Evolutionary conservation across 2,113 vertebrate genomes (phyloP).

Genomic region (Nanorana parkeri): DNA sequence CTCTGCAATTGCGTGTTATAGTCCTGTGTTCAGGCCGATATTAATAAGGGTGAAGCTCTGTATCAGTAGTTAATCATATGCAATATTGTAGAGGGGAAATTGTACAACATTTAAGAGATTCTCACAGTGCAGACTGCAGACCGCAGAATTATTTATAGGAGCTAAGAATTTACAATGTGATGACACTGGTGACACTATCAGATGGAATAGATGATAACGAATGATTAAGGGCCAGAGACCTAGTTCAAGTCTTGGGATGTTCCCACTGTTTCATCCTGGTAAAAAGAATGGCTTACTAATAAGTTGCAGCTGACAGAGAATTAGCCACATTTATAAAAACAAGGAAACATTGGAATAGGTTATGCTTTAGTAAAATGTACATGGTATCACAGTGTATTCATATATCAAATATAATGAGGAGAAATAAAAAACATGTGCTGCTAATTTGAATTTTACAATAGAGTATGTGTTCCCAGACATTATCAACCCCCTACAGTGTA

Average conservation of each 20-base stretch:
- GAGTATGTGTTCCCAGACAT: no score
- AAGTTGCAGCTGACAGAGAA: not conserved
- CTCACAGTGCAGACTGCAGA: not conserved
- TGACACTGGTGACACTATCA: slow-evolving; percentile 10
- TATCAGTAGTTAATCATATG: slow-evolving; percentile 28
- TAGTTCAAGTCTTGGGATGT: not conserved
- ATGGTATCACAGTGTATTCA: no score
- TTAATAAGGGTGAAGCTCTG: slow-evolving; percentile 13
- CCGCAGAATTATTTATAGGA: not conserved
- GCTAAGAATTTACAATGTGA: slow-evolving; percentile 17
- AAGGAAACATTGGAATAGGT: not conserved
- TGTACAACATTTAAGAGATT: slow-evolving; percentile 1
- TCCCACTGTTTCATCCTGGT: slow-evolving; percentile 15
- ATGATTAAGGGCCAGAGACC: not conserved
- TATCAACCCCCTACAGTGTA: no score
- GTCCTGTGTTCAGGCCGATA: slow-evolving; percentile 12
- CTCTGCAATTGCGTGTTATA: not conserved
- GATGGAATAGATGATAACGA: slow-evolving; percentile 16
- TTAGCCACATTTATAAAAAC: not conserved
- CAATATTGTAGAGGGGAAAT: not conserved
- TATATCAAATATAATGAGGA: no score
- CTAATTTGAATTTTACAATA: no score
- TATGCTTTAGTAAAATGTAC: no score
- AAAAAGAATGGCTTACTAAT: slow-evolving; percentile 1
- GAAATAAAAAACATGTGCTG: no score